Evolutionary conservation across 2,113 vertebrate genomes (phyloP).

Genomic region (Atherinomorus stipes): DNA sequence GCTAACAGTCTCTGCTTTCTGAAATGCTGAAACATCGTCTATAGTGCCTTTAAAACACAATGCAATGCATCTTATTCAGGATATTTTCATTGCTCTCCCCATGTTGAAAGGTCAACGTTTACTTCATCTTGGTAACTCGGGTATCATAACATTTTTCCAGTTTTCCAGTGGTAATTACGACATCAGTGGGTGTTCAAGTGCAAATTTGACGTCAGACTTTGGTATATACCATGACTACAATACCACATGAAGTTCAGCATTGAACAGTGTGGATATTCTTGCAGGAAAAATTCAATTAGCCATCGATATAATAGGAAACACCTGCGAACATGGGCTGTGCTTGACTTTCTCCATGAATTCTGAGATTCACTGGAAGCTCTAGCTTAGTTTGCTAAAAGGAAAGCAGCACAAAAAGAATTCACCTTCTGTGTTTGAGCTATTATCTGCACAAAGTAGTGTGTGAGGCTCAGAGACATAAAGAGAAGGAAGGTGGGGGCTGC

Average conservation of each 20-base stretch:
- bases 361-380: neutral
- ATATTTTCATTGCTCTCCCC: no score
- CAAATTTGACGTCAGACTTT: no score
- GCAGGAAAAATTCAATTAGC: neutral
- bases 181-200: no score
- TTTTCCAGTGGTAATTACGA: no score
- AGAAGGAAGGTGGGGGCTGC: neutral
- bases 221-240: no score
- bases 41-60: no score
- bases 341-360: conserved; percentile 1
- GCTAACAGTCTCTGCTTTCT: no score
- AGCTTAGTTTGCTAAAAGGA: conserved; percentile 1
- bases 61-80: no score
- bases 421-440: neutral
- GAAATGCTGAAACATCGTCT: no score
- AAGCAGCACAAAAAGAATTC: neutral
- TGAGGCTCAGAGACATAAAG: conserved; percentile 11
- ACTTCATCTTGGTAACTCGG: no score
- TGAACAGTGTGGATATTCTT: neutral
- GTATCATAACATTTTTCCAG: no score
- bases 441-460: neutral
- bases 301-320: neutral
- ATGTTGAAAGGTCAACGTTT: no score
- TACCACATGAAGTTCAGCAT: neutral
- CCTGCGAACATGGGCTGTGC: neutral